Percentiles rank a stretch among this genome's conserved stretches.
Conservation (phyloP, 2,888 invertebrate genomes). For the Luperina testacea region DNA sequence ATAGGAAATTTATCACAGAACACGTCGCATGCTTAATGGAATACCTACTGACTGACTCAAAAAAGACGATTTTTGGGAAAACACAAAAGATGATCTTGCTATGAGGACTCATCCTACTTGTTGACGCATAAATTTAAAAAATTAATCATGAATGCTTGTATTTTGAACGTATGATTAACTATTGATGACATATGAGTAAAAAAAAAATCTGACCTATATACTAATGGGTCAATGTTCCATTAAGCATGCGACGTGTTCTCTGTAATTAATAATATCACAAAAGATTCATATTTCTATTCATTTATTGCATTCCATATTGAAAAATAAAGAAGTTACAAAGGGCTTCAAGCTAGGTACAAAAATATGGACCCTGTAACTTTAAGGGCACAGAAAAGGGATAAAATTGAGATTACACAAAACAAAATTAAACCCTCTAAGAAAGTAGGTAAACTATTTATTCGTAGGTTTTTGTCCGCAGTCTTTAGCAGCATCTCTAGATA, state of each 20-base stretch:
- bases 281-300: neutral
- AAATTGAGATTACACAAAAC: neutral
- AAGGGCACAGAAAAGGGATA: neutral
- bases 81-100: no score
- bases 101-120: no score
- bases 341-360: no score
- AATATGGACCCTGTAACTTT: no score
- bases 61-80: no score
- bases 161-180: no score
- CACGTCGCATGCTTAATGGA: neutral
- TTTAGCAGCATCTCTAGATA: neutral
- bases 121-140: no score
- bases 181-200: no score
- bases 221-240: no score
- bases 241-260: neutral
- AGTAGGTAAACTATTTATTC: neutral
- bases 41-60: no score
- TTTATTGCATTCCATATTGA: neutral
- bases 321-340: neutral
- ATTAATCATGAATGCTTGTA: no score
- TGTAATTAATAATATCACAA: neutral
- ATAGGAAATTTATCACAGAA: neutral
- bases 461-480: neutral
- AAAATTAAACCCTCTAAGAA: neutral
- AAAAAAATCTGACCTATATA: no score